Evolutionary conservation across 2,797 vertebrate species (phyloP).

Genomic region (Gallinago nigripennis): DNA sequence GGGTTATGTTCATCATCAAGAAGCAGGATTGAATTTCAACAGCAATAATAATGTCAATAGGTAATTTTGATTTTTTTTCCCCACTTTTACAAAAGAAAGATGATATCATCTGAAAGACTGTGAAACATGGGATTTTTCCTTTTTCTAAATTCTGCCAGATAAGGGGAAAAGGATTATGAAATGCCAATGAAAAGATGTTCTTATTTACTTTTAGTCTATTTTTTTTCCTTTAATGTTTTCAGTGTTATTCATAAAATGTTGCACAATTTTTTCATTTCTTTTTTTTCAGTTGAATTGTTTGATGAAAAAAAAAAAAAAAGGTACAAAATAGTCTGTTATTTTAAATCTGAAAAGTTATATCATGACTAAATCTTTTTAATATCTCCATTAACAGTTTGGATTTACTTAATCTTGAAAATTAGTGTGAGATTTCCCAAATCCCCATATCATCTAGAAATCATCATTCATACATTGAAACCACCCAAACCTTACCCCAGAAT

Average conservation of each 20-base stretch:
- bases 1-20: background rate
- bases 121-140: background rate
- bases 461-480: background rate
- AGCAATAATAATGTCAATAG: background rate
- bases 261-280: accelerated
- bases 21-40: background rate
- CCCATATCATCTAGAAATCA: background rate
- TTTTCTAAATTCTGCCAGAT: background rate
- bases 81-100: background rate
- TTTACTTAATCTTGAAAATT: background rate
- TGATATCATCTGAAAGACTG: background rate
- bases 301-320: background rate
- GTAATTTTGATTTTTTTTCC: accelerated
- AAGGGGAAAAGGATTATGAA: background rate
- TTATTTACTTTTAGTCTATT: background rate
- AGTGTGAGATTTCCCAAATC: background rate
- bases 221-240: background rate
- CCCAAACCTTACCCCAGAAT: background rate
- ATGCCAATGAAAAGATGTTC: accelerated
- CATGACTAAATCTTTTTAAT: background rate
- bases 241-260: background rate
- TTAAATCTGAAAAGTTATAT: background rate
- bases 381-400: background rate
- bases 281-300: background rate
- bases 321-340: background rate